Evolutionary conservation across 2,888 invertebrate species (phyloP), one percentile per base, ranked within the genome.

Genomic region (Drosophila pseudotalamancana): DNA sequence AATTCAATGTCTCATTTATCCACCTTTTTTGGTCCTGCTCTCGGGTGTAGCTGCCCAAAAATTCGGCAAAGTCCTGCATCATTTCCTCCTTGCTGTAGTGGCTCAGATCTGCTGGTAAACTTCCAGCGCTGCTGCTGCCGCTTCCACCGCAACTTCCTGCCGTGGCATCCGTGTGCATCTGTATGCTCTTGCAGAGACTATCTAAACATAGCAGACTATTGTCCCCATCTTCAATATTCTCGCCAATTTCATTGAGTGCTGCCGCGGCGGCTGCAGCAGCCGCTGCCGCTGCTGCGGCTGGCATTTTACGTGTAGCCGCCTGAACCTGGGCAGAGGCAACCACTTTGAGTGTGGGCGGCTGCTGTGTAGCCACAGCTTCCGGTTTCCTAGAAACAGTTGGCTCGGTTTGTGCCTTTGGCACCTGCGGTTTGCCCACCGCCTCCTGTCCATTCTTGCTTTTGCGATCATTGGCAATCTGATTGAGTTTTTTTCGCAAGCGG

Each of bases 1-100:
- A 91, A 40, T 89, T 90, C 0, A 91, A 75, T 1, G 90, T 89
- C 45, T 91, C 90, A 40, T 91, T 89, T 11, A 91, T 86, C 91
- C 91, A 91, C 1, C 81, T 85, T 50, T 89, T 87, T 19, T 90
- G 89, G 19, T 91, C 85, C 54, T 88, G 87, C 37, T 90, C 87
- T 16, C 89, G 88, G n/a, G 88, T 82, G 57, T 87, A 88, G 48
- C 73, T 89, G 39, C 90, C 89, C 11, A 90, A 76, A 34, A 90
- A 79, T 46, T 90, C 90, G 27, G 88, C 90, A 54, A 90, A 88
- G 59, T 90, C 89, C 61, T 87, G 90, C 50, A 90, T 88, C 62
- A 87, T 85, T 48, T 89, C 89, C 50, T 88, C 88, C 40, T 77
- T 81, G 50, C 77, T 88, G 21, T 84, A 84, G 23, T 60, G 66